Evolutionary conservation across 2,113 vertebrate species (phyloP), one percentile per base, ranked within the genome.

Genomic region (human (Homo sapiens)): DNA sequence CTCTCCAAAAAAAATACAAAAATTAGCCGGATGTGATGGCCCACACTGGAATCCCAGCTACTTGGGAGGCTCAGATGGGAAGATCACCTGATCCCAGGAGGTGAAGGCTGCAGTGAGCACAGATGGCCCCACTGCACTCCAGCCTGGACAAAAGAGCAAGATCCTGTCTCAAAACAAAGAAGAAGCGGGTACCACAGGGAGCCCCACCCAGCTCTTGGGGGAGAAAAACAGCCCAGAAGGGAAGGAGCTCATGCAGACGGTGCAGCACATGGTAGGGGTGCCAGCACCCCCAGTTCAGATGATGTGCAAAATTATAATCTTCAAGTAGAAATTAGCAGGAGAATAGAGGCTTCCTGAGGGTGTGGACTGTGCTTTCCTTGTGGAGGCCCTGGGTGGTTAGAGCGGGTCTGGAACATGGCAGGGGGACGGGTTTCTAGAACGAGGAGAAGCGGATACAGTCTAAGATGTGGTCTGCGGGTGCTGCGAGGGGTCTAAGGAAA

Each of bases 351-450:
- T 40, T 27, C 91, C 43, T 57, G 23, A 2, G 4, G 70, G 43
- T 1, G 25, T 35, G 35, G 23, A 4, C 1, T 17, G 27, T 8
- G 55, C 13, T 30, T 25, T 23, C 20, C 38, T 30, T 27, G 2
- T 57, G 0, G 70, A 17, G 35, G 27, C 57, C 43, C 8, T 1
- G 0, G 43, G 70, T 6, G 2, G 35, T 22, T 16, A 9, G 4
- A 17, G 43, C 18, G 8, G 14, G 35, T 32, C 55, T 8, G 35
- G 43, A 20, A 17, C 8, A 1, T 1, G 0, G 10, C 16, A 6
- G 75, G 23, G 2, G 13, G 11, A 8, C 0, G 61, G 57, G 25
- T 10, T 32, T 2, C 82, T 18, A 1, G 9, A 17, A 9, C 1
- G 16, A n/a, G 10, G 1, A 32, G 16, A n/a, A 18, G 35, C 40